A percentile compares a stretch with the other conserved stretches of the same genome.
phyloP scores from a whole-genome alignment of 2,797 vertebrate genomes.

The Crocidura indochinensis region DNA sequence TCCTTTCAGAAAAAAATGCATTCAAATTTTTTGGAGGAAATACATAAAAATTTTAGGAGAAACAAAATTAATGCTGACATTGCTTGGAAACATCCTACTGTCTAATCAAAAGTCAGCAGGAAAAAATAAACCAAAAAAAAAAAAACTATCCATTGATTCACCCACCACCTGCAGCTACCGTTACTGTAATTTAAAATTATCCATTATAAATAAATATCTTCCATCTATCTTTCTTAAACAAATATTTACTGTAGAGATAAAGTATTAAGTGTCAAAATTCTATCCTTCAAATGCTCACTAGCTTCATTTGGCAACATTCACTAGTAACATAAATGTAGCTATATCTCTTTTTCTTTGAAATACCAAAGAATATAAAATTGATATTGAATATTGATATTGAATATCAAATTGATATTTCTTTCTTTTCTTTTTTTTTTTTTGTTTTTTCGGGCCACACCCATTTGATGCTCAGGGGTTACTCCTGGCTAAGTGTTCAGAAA shows the following conservation, averaged over 20 bases:
- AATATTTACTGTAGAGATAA: not conserved
- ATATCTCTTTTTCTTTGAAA: conserved; percentile 2
- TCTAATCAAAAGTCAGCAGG: no score
- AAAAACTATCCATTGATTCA: no score
- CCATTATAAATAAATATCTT: not conserved
- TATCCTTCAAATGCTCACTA: not conserved
- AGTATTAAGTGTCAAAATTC: not conserved
- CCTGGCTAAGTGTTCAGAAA: no score
- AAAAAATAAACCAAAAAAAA: no score
- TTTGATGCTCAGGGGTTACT: no score
- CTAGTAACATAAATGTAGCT: not conserved
- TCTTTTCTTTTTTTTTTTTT: not conserved
- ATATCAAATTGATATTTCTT: no score
- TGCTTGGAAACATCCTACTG: not conserved
- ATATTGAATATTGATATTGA: no score
- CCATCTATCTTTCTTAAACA: conserved; percentile 24
- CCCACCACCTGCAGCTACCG: not conserved
- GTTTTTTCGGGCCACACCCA: no score
- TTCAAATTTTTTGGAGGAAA: not conserved
- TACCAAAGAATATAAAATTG: no score
- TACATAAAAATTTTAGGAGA: no score
- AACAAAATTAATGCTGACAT: not conserved
- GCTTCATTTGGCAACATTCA: not conserved
- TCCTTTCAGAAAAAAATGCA: not conserved
- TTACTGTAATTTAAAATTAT: not conserved